These are phyloP conservation scores for Pagetopsis macropterus DNA, from an alignment of 2,797 vertebrate species.

Conservation along the genomic window DNA sequence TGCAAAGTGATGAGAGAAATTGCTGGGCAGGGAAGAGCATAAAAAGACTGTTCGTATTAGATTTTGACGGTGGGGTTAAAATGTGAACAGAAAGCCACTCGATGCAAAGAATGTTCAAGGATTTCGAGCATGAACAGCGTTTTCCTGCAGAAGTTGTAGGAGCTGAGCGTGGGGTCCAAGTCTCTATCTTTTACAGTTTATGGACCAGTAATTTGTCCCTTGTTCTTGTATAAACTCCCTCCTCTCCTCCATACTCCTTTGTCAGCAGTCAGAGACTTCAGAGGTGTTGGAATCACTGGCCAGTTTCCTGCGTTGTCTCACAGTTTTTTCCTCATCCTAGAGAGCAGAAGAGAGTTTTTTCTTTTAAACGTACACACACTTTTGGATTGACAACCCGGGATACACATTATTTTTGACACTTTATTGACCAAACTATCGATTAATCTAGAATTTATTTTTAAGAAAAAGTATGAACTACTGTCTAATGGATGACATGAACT, in stretches of 20 bases:
- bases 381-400: too few relatives aligned
- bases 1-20: slow-evolving; percentile 4
- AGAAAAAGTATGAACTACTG: too few relatives aligned
- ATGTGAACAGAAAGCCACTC: slow-evolving; percentile 24
- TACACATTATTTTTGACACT: too few relatives aligned
- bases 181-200: slow-evolving; percentile 14
- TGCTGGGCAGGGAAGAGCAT: slow-evolving; percentile 1
- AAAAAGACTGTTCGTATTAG: neutral
- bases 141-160: slow-evolving; percentile 21
- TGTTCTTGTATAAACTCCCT: slow-evolving; percentile 19
- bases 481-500: too few relatives aligned
- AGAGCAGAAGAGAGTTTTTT: neutral
- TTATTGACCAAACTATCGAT: too few relatives aligned
- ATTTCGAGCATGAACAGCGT: slow-evolving; percentile 16
- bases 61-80: neutral
- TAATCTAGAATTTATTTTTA: too few relatives aligned
- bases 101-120: slow-evolving; percentile 28
- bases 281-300: slow-evolving; percentile 80
- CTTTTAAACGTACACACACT: neutral
- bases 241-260: slow-evolving; percentile 24
- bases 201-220: slow-evolving; percentile 35
- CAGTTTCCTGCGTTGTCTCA: slow-evolving; percentile 79
- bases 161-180: slow-evolving; percentile 14
- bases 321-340: slow-evolving; percentile 83
- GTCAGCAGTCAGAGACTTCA: slow-evolving; percentile 84